A percentile compares a stretch with the other conserved stretches of the same genome.
Conservation (phyloP, 2,888 invertebrate genomes). For the Chydorus sphaericus region DNA sequence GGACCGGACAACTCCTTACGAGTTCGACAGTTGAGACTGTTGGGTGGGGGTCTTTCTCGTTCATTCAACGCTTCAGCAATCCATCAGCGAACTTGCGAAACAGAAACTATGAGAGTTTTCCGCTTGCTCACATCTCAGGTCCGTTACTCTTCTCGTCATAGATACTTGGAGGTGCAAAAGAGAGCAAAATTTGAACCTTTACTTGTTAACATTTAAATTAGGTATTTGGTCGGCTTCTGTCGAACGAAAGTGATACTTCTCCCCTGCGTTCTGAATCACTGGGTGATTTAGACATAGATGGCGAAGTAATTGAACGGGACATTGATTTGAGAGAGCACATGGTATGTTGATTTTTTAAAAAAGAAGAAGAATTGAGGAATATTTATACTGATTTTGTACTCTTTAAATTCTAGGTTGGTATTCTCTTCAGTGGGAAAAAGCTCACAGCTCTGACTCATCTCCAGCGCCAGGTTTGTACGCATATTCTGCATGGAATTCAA, state of each 20-base stretch:
- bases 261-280: slow-evolving; percentile 17
- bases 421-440: slow-evolving; percentile 12
- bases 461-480: slow-evolving; percentile 47
- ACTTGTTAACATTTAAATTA: slow-evolving; percentile 24
- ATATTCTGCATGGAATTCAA: slow-evolving; percentile 74
- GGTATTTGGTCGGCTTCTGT: slow-evolving; percentile 80
- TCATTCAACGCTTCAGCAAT: slow-evolving; percentile 36
- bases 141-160: not conserved
- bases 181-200: not conserved
- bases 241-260: slow-evolving; percentile 37
- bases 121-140: slow-evolving; percentile 75
- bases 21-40: slow-evolving; percentile 62
- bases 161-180: no score
- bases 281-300: slow-evolving; percentile 27
- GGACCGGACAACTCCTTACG: slow-evolving; percentile 83
- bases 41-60: slow-evolving; percentile 37
- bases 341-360: slow-evolving; percentile 68
- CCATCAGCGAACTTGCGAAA: slow-evolving; percentile 74
- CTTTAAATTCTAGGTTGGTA: slow-evolving; percentile 4
- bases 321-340: slow-evolving; percentile 79
- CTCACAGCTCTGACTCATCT: slow-evolving; percentile 13
- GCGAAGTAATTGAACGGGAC: slow-evolving; percentile 26
- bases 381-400: no score
- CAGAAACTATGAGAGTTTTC: slow-evolving; percentile 83
- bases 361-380: no score